Base-by-base conservation (phyloP, 1,140 invertebrate species). In the Lordiphosa mommai region DNA sequence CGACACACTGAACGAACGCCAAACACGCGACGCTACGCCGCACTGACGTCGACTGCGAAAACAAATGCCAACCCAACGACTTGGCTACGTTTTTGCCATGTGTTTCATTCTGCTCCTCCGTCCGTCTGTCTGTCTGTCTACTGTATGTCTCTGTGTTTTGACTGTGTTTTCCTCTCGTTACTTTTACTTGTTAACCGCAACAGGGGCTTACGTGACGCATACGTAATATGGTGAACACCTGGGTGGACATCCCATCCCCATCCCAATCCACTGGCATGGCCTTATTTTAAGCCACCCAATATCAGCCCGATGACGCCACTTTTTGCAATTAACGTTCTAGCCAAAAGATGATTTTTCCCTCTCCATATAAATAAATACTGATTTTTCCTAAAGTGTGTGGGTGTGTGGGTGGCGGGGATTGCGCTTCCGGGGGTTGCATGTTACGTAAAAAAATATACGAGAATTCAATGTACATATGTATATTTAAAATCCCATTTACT, bases 1-100 rank as follows among this genome's bases (percentile, higher is more conserved):
- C 77, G 77, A 84, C 77, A 84, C 67, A 84, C 77, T 77, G 72
- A 82, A 38, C 59, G 49, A 38, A 60, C 20, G 20, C 51, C 27
- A 47, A 57, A 48, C 60, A 59, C 49, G 48, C 46, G 57, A 80
- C 49, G 63, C 61, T 34, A 47, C 58, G 74, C 29, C 57, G 43
- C 40, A 61, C 32, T 30, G 34, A 34, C 49, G 60, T 27, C 30
- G 61, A 48, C 66, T 38, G 38, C 50, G 47, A 16, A 63, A 30
- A 30, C 23, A 27, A 27, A 27, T 27, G 23, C 34, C 34, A 37
- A 7, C 23, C 10, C 20, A 43, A 6, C 37, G 29, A 43, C 61
- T 59, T 58, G 29, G 37, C 23, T 53, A 57, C 52, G 61, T 50
- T 60, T 40, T 60, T 40, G 40, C 16, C 41, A 29, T 64, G 48